These are phyloP conservation scores for Machimus rusticus DNA, from an alignment of 2,888 invertebrate genomes.

Conservation along the genomic window DNA sequence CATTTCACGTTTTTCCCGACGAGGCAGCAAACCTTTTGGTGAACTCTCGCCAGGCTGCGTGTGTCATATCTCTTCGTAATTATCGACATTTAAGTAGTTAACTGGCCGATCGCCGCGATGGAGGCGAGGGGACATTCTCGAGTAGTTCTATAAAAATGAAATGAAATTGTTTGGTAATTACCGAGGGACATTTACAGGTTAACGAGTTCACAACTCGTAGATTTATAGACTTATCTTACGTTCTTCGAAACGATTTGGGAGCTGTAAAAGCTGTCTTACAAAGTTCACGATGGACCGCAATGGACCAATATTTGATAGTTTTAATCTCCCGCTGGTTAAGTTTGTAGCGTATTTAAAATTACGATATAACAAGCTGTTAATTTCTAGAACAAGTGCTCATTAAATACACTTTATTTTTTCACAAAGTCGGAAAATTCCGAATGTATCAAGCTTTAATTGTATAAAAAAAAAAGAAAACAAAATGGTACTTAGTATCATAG, in stretches of 20 bases:
- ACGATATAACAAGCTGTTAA: neutral
- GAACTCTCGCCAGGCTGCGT: conserved; percentile 19
- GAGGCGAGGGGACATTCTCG: neutral
- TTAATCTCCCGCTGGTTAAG: neutral
- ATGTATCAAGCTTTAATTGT: neutral
- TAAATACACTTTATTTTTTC: neutral
- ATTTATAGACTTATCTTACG: neutral
- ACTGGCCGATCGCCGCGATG: neutral
- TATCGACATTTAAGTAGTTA: conserved; percentile 33
- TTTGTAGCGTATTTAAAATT: neutral
- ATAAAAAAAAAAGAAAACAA: neutral
- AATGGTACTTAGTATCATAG: neutral
- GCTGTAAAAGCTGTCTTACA: neutral
- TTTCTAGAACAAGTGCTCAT: neutral
- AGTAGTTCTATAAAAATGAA: neutral
- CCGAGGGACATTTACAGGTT: neutral
- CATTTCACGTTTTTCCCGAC: neutral
- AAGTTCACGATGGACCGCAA: neutral
- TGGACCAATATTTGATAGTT: neutral
- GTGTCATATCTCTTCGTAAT: conserved; percentile 23
- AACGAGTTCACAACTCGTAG: neutral
- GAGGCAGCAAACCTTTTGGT: neutral
- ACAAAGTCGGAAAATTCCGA: neutral
- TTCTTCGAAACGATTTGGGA: neutral
- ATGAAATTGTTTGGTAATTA: neutral